These are phyloP conservation scores for Ptychobarbus kaznakovi DNA, from an alignment of 2,797 vertebrate genomes.

Conservation along the genomic window DNA sequence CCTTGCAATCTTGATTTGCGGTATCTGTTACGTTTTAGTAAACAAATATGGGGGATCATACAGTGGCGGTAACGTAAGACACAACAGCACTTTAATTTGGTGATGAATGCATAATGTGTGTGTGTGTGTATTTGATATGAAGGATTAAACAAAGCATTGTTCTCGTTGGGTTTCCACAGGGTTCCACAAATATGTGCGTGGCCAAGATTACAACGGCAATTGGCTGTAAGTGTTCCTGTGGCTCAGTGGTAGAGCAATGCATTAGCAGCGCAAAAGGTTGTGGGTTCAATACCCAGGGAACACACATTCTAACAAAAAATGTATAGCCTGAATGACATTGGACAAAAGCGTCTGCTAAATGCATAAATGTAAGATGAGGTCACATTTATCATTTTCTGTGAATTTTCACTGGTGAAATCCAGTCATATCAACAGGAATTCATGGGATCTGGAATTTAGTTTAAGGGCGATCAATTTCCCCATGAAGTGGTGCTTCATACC, in stretches of 20 bases:
- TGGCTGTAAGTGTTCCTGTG: background rate
- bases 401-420: background rate
- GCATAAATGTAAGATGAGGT: too few relatives aligned
- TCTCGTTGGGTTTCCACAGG: conserved; percentile 30
- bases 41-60: conserved; percentile 41
- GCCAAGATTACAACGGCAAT: background rate
- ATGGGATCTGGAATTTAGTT: background rate
- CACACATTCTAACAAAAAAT: too few relatives aligned
- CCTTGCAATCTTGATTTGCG: conserved; percentile 41
- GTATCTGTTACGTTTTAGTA: conserved; percentile 44
- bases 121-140: conserved; percentile 35
- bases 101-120: conserved; percentile 29
- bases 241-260: too few relatives aligned
- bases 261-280: too few relatives aligned
- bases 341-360: too few relatives aligned
- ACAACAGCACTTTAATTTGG: conserved; percentile 41
- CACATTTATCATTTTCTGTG: background rate
- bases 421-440: background rate
- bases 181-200: conserved; percentile 1
- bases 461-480: background rate
- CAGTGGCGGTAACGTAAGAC: conserved; percentile 24
- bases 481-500: background rate
- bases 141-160: conserved; percentile 33
- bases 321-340: too few relatives aligned
- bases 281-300: too few relatives aligned